Base-by-base conservation (phyloP, 2,888 invertebrate genomes). In the Bombylius discolor region DNA sequence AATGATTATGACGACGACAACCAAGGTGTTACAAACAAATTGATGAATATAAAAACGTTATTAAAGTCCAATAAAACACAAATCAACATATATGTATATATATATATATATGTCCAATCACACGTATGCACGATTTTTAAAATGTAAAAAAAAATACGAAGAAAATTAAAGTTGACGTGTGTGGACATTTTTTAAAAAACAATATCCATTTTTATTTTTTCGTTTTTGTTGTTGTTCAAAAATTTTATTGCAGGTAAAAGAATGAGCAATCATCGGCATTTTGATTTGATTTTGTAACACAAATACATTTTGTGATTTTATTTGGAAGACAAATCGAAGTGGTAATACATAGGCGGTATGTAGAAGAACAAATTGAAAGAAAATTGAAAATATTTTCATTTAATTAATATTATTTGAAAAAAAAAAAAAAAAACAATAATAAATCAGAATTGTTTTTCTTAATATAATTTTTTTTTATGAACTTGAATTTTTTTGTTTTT, bases 351-450 rank as follows among this genome's bases (percentile, higher is more conserved):
- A 47, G 33, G 47, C 42, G 51, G 55, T 51, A 55, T 47, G 51
- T 50, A 47, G 55, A 47, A 51, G 51, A 55, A 47, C 47, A 51
- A 47, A 7, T 44, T 9, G 55, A 55, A 55, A 55, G 45, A 55
- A 55, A 55, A 51, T 47, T 46, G 47, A 55, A 55, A 55, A 55
- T 55, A 55, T 55, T 48, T 55, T 51, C 55, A 55, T 55, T 51
- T 55, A 55, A 51, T 55, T 55, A 55, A 55, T 51, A 42, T 7
- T 42, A 11, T 42, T 42, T 42, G 12, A 42, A 42, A 42, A 42
- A 42, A 11, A 42, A 11, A 42, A 36, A 36, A 36, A 8, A 36
- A 7, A 36, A 36, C 8, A 8, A 36, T 36, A 36, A 7, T 36
- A 36, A 36, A 36, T 42, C 39, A 11, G 39, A 42, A 42, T 11